Percentiles rank a stretch among this genome's conserved stretches.
phyloP scores from a whole-genome alignment of 2,113 vertebrate species.

The Puntigrus tetrazona region DNA sequence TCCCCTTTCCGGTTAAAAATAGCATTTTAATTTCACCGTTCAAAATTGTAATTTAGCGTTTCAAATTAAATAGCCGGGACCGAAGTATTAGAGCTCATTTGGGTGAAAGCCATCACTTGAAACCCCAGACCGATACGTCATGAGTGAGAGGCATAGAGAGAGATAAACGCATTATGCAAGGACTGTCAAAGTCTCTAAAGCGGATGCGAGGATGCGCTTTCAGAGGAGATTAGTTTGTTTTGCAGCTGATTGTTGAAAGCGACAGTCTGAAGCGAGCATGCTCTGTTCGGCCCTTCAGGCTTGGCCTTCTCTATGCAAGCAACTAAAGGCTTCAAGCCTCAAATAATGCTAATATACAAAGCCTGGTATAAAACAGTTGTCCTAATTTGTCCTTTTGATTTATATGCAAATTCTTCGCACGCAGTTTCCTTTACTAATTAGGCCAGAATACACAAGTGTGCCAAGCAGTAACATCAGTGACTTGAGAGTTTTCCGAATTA shows the following conservation, averaged over 20 bases:
- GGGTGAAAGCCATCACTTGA: constrained; percentile 39
- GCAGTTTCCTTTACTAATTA: neutral
- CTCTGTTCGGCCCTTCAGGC: neutral
- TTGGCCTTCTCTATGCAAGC: neutral
- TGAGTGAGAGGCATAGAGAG: constrained; percentile 57
- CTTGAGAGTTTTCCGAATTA: neutral
- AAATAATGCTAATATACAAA: neutral
- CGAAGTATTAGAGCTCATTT: constrained; percentile 32
- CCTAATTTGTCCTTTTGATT: constrained; percentile 14
- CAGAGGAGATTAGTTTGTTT: constrained; percentile 63
- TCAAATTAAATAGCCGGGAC: constrained; percentile 27
- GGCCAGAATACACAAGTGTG: neutral
- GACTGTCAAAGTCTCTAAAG: constrained; percentile 65
- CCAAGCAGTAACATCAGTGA: neutral
- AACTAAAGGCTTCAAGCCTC: neutral
- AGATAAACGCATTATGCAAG: constrained; percentile 61
- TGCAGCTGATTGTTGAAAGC: constrained; percentile 33
- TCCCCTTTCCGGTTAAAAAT: neutral
- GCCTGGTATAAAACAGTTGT: neutral
- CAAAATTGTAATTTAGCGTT: constrained; percentile 30
- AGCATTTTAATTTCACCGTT: constrained; percentile 5
- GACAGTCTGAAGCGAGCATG: constrained; percentile 14
- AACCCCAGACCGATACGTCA: constrained; percentile 51
- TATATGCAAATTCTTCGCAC: neutral
- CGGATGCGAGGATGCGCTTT: constrained; percentile 63